These are phyloP conservation scores for Drosophila yakuba DNA, from an alignment of 1,140 invertebrate genomes.

Conservation along the genomic window DNA sequence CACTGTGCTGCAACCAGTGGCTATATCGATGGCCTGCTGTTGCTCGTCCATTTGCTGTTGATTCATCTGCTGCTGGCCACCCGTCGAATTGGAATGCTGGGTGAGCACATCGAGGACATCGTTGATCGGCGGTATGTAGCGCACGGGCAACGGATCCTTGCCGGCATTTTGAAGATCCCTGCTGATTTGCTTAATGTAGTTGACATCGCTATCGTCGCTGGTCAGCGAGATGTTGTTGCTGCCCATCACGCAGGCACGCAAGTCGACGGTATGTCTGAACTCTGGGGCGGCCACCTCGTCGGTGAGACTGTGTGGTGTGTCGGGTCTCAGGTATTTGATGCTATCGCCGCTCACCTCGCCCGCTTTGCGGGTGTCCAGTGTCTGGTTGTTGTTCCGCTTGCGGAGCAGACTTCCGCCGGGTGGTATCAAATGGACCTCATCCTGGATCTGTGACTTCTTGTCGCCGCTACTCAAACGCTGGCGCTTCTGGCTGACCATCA, in stretches of 20 bases:
- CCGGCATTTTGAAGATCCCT: constrained; percentile 74
- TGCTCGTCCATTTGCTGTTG: constrained; percentile 6
- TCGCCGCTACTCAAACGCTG: constrained; percentile 14
- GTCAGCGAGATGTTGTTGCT: constrained; percentile 79
- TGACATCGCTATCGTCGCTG: constrained; percentile 28
- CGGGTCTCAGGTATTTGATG: constrained; percentile 38
- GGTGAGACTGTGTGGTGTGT: constrained; percentile 59
- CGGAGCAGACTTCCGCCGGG: constrained; percentile 75
- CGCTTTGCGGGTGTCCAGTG: background rate
- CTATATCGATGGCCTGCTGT: constrained; percentile 11
- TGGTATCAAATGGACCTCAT: constrained; percentile 61
- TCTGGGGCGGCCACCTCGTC: constrained; percentile 53
- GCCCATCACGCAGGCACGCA: constrained; percentile 79
- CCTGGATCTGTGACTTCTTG: constrained; percentile 5
- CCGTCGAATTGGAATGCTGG: constrained; percentile 16
- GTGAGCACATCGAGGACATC: constrained; percentile 71
- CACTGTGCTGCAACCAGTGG: constrained; percentile 18
- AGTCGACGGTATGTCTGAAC: constrained; percentile 74
- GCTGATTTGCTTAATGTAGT: constrained; percentile 60
- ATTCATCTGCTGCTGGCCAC: background rate
- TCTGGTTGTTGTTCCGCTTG: constrained; percentile 45
- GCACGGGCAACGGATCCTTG: constrained; percentile 33
- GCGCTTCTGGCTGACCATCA: constrained; percentile 23
- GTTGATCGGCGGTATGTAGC: constrained; percentile 21
- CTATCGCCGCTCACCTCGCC: constrained; percentile 6